Conservation (phyloP, 2,888 invertebrate species). For the Pyrochroa serraticornis region DNA sequence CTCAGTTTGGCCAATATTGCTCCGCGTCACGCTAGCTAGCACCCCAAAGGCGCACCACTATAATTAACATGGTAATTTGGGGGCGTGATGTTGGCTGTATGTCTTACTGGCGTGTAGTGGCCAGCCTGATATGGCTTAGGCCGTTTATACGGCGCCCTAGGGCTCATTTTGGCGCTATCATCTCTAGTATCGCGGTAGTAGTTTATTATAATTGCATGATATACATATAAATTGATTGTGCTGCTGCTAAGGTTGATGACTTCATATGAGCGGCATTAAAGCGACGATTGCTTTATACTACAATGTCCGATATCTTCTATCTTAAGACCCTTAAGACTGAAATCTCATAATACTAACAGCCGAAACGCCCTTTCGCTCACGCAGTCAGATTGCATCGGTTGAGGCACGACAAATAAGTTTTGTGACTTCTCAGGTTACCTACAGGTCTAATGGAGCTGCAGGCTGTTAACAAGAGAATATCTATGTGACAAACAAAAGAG, state of each 20-base stretch:
- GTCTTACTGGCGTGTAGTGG: constrained; percentile 59
- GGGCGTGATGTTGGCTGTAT: constrained; percentile 58
- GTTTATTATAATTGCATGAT: constrained; percentile 54
- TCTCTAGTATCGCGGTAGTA: constrained; percentile 38
- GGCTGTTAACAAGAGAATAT: no score
- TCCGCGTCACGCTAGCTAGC: constrained; percentile 51
- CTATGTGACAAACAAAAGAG: no score
- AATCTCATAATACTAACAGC: no score
- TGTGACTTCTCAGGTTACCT: no score
- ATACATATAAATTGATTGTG: constrained; percentile 60
- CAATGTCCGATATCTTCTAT: no score
- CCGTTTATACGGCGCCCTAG: constrained; percentile 41
- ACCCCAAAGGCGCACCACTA: constrained; percentile 51
- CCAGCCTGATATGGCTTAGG: constrained; percentile 45
- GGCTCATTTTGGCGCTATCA: constrained; percentile 46
- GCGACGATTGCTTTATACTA: constrained; percentile 47
- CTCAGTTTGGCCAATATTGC: constrained; percentile 52
- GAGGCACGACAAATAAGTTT: no score
- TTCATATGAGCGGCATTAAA: constrained; percentile 49
- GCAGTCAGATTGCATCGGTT: no score
- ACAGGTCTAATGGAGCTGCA: no score
- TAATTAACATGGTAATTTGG: constrained; percentile 61
- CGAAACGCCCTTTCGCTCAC: no score
- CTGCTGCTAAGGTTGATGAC: constrained; percentile 54
- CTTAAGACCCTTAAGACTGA: no score